Evolutionary conservation across 2,888 invertebrate species (phyloP).

Genomic region (Noctua comes): DNA sequence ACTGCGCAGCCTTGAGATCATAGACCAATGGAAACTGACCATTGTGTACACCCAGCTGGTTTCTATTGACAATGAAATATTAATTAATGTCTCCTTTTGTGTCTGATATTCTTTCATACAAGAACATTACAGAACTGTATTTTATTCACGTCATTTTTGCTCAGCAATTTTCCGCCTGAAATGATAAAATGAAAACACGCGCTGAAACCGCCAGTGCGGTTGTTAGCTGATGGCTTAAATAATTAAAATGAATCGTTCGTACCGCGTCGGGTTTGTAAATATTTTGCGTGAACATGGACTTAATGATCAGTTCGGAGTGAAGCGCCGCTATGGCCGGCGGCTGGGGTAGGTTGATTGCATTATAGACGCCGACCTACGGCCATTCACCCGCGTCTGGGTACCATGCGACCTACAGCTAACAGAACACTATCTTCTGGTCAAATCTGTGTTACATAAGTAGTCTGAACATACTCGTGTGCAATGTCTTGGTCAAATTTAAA

Average conservation of each 20-base stretch:
- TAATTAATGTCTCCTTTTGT: conserved; percentile 12
- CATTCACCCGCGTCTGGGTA: conserved; percentile 64
- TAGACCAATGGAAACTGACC: conserved; percentile 23
- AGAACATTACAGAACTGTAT: background rate
- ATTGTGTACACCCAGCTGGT: conserved; percentile 47
- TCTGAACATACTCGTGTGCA: background rate
- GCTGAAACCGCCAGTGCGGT: conserved; percentile 6
- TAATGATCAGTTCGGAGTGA: conserved; percentile 54
- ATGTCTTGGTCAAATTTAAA: conserved; percentile 12
- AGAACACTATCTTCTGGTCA: conserved; percentile 22
- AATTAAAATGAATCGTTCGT: conserved; percentile 45
- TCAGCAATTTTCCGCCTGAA: conserved; percentile 24
- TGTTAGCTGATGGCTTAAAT: conserved; percentile 35
- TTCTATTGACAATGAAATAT: conserved; percentile 21
- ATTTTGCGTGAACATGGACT: conserved; percentile 34
- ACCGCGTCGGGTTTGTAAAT: conserved; percentile 35
- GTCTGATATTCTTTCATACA: conserved; percentile 3
- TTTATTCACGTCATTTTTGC: conserved; percentile 22
- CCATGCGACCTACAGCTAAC: conserved; percentile 22
- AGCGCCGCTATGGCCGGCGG: conserved; percentile 42
- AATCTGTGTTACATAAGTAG: background rate
- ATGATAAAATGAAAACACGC: conserved; percentile 24
- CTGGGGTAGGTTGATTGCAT: conserved; percentile 61
- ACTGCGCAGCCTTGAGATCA: conserved; percentile 38
- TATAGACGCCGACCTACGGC: conserved; percentile 68